Percentiles rank a stretch among this genome's conserved stretches.
Conservation (phyloP, 2,888 invertebrate genomes). For the Melipona beecheii region DNA sequence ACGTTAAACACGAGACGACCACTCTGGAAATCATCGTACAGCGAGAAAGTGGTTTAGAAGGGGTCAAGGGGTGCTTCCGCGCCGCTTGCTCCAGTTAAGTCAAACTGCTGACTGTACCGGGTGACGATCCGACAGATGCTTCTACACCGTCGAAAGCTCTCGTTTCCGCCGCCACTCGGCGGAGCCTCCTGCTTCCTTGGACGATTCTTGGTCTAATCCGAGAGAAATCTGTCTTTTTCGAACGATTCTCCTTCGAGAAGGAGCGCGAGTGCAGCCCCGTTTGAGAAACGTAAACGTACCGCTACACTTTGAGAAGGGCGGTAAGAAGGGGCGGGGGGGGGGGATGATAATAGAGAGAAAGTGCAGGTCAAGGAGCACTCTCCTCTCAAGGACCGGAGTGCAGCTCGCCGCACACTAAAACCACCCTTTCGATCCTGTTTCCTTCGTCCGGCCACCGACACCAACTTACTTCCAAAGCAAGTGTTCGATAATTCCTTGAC, state of each 20-base stretch:
- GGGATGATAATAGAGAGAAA: constrained; percentile 53
- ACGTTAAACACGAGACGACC: constrained; percentile 63
- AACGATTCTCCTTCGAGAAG: constrained; percentile 8
- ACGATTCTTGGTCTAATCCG: not conserved
- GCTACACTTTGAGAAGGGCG: not conserved
- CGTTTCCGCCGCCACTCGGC: not conserved
- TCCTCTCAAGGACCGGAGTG: constrained; percentile 65
- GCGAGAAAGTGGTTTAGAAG: constrained; percentile 59
- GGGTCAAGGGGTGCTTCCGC: constrained; percentile 67
- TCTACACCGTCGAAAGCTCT: constrained; percentile 28
- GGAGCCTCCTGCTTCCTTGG: not conserved
- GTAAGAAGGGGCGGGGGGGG: too few species aligned
- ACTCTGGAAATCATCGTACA: constrained; percentile 55
- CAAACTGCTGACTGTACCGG: constrained; percentile 63
- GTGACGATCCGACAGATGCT: constrained; percentile 57
- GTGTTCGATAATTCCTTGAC: constrained; percentile 52
- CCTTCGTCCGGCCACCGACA: constrained; percentile 50
- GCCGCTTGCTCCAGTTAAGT: constrained; percentile 66
- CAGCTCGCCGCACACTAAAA: constrained; percentile 64
- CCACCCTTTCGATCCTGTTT: constrained; percentile 55
- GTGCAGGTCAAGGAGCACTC: constrained; percentile 73
- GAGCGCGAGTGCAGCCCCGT: not conserved
- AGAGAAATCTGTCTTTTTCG: constrained; percentile 9
- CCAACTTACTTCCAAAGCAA: constrained; percentile 39
- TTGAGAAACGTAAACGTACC: constrained; percentile 43